Conservation (phyloP, 2,888 invertebrate species). For the Aphodius sticticus region DNA sequence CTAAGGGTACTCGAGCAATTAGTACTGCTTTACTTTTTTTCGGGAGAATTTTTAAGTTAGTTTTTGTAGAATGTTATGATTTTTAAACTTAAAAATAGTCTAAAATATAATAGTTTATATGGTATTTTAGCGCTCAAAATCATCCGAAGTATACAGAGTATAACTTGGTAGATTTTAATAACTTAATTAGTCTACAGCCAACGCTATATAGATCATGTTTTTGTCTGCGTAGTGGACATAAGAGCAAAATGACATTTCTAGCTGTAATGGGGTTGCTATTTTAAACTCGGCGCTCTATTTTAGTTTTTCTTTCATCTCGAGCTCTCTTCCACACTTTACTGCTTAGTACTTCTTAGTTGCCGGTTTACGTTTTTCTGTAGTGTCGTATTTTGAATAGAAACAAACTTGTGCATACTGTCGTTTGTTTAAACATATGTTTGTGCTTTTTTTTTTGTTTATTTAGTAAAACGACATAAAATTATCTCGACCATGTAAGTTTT, state of each 20-base stretch:
- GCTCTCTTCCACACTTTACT: background rate
- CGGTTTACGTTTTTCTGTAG: background rate
- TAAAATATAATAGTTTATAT: no score
- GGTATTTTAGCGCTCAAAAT: no score
- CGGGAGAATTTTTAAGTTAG: no score
- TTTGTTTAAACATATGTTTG: background rate
- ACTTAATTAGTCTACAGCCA: no score
- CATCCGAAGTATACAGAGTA: no score
- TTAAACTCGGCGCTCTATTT: background rate
- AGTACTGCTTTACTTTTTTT: no score
- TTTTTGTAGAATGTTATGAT: no score
- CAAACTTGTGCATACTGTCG: background rate
- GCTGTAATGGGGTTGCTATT: background rate
- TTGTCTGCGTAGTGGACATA: background rate
- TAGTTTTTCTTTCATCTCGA: background rate
- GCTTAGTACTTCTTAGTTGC: background rate
- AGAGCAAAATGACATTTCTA: slow-evolving; percentile 5
- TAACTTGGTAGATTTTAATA: no score
- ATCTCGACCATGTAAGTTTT: background rate
- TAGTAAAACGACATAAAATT: background rate
- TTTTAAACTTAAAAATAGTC: no score
- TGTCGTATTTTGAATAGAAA: background rate
- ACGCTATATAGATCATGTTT: no score
- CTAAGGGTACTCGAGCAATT: no score
- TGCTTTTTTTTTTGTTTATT: background rate